Percentiles rank a stretch among this genome's conserved stretches.
phyloP scores from a whole-genome alignment of 1,140 invertebrate species.

The Atopsyche davidsoni region DNA sequence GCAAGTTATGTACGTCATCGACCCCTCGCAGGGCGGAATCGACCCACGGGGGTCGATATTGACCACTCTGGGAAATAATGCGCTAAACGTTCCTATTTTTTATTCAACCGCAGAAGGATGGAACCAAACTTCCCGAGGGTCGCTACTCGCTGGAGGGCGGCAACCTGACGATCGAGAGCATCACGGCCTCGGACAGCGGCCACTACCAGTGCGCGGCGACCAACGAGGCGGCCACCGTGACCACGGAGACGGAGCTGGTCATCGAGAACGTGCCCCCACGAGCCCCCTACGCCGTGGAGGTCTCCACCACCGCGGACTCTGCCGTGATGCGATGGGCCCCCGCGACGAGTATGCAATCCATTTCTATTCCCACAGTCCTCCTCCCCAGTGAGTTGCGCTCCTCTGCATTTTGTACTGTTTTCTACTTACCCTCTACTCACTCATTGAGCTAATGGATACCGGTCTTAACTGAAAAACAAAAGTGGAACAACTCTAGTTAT shows the following conservation, averaged over 20 bases:
- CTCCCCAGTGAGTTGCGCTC: too few species aligned
- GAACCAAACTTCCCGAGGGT: conserved; percentile 60
- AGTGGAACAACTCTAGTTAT: too few species aligned
- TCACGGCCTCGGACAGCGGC: conserved; percentile 83
- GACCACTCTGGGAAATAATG: too few species aligned
- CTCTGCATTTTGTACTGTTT: too few species aligned
- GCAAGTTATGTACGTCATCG: too few species aligned
- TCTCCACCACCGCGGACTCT: conserved; percentile 66
- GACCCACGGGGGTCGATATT: too few species aligned
- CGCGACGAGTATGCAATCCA: conserved; percentile 33
- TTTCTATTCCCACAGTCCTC: conserved; percentile 20
- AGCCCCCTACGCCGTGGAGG: conserved; percentile 84
- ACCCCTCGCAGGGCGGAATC: too few species aligned
- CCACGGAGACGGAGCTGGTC: conserved; percentile 79
- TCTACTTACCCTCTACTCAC: too few species aligned
- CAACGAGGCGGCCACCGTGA: conserved; percentile 88
- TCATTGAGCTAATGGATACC: too few species aligned
- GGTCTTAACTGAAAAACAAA: background rate
- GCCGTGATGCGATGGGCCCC: conserved; percentile 83
- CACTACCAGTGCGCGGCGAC: conserved; percentile 85
- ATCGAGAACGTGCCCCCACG: conserved; percentile 82
- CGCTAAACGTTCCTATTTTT: too few species aligned
- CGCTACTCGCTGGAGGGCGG: conserved; percentile 67
- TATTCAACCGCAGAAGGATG: conserved; percentile 64
- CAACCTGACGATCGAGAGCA: conserved; percentile 78